These are phyloP conservation scores for Porites australiensis DNA, from an alignment of 64 coral and sea anemone species.

Conservation along the genomic window DNA sequence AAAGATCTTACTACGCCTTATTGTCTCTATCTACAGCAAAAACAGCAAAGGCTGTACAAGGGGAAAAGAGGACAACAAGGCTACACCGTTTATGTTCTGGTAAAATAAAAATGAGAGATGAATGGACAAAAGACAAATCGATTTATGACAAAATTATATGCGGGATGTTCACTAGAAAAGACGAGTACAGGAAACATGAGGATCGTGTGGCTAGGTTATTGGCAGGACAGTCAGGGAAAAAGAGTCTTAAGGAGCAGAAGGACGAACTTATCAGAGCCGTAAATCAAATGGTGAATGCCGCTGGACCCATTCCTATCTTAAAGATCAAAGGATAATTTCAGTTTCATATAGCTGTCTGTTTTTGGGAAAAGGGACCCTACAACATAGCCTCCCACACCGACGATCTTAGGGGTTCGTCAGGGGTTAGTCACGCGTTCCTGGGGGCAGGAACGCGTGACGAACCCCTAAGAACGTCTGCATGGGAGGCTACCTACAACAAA, in stretches of 20 bases:
- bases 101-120: slow-evolving; percentile 71
- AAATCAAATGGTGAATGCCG: slow-evolving; percentile 78
- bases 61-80: slow-evolving; percentile 84
- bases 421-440: too few species aligned
- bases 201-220: slow-evolving; percentile 78
- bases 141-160: slow-evolving; percentile 92
- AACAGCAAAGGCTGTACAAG: slow-evolving; percentile 82
- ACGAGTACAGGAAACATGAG: slow-evolving; percentile 88
- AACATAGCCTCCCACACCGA: too few species aligned
- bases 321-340: slow-evolving; percentile 27
- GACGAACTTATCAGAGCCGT: slow-evolving; percentile 84
- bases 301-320: slow-evolving; percentile 87
- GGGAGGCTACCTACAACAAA: too few species aligned
- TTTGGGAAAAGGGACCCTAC: too few species aligned
- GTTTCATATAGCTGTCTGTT: too few species aligned
- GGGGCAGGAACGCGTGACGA: too few species aligned
- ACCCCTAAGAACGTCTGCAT: too few species aligned
- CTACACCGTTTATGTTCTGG: slow-evolving; percentile 92
- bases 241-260: slow-evolving; percentile 88
- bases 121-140: slow-evolving; percentile 74
- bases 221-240: slow-evolving; percentile 61
- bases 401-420: too few species aligned
- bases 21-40: slow-evolving; percentile 36
- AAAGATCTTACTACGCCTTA: neutral
- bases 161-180: slow-evolving; percentile 84